Conservation (phyloP, 2,888 invertebrate genomes). For the Rhynchonema sp. region DNA sequence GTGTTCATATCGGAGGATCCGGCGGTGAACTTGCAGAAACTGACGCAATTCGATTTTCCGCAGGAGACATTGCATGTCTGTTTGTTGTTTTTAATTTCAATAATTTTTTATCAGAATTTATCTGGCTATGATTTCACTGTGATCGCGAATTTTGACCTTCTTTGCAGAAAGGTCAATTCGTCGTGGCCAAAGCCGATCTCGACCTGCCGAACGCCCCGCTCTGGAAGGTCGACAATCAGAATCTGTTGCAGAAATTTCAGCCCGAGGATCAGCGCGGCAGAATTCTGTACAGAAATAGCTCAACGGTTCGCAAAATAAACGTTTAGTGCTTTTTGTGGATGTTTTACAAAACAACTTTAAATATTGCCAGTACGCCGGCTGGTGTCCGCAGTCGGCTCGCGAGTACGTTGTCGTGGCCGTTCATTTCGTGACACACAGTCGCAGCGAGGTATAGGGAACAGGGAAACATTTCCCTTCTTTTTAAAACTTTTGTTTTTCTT, state of each 20-base stretch:
- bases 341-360: background rate
- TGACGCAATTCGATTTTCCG: background rate
- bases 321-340: too few species aligned
- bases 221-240: conserved; percentile 26
- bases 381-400: conserved; percentile 21
- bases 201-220: conserved; percentile 19
- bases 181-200: conserved; percentile 20
- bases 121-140: too few species aligned
- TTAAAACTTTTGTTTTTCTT: too few species aligned
- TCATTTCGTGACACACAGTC: conserved; percentile 9
- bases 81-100: background rate
- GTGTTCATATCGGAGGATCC: background rate
- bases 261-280: background rate
- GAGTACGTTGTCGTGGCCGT: conserved; percentile 18
- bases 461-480: too few species aligned
- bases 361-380: conserved; percentile 21
- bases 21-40: background rate
- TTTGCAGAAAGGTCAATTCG: conserved; percentile 22
- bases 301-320: conserved; percentile 1
- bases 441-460: conserved; percentile 7
- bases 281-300: background rate
- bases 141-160: too few species aligned
- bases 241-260: conserved; percentile 23
- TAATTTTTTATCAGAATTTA: too few species aligned
- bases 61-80: background rate